Evolutionary conservation across 2,113 vertebrate genomes (phyloP).

Genomic region (Lathamus discolor): DNA sequence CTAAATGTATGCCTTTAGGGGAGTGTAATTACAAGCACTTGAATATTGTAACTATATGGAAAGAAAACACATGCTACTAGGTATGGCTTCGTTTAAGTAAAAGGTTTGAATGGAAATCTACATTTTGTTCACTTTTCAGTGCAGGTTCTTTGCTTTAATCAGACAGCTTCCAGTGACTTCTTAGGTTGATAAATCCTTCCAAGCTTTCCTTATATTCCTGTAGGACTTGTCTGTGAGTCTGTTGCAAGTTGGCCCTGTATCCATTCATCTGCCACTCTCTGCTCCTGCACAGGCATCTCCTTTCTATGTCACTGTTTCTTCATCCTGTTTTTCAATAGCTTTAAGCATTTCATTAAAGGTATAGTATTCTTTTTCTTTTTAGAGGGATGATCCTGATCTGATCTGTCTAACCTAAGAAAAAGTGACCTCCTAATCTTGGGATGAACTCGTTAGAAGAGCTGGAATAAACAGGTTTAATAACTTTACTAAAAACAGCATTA

Average conservation of each 20-base stretch:
- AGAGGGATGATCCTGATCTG: not conserved
- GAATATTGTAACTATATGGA: not conserved
- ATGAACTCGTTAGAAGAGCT: not conserved
- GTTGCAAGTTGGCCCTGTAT: not conserved
- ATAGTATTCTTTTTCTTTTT: not conserved
- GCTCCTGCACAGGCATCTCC: not conserved
- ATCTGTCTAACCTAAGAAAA: not conserved
- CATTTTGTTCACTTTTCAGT: not conserved
- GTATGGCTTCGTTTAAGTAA: not conserved
- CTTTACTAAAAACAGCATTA: not conserved
- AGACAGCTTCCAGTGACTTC: not conserved
- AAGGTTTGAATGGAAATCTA: not conserved
- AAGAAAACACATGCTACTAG: not conserved
- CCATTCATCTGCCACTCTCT: not conserved
- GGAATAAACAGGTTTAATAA: constrained; percentile 22
- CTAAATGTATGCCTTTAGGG: not conserved
- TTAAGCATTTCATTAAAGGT: not conserved
- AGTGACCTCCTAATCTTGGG: not conserved
- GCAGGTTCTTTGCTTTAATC: not conserved
- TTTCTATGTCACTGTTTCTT: not conserved
- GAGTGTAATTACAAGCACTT: not conserved
- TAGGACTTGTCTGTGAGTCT: not conserved
- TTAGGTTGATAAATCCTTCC: not conserved
- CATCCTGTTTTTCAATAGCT: not conserved
- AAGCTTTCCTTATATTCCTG: not conserved